Percentiles rank a stretch among this genome's conserved stretches.
Evolutionary conservation across 2,888 invertebrate genomes (phyloP).

Genomic region (Cremastobaeus sp.): DNA sequence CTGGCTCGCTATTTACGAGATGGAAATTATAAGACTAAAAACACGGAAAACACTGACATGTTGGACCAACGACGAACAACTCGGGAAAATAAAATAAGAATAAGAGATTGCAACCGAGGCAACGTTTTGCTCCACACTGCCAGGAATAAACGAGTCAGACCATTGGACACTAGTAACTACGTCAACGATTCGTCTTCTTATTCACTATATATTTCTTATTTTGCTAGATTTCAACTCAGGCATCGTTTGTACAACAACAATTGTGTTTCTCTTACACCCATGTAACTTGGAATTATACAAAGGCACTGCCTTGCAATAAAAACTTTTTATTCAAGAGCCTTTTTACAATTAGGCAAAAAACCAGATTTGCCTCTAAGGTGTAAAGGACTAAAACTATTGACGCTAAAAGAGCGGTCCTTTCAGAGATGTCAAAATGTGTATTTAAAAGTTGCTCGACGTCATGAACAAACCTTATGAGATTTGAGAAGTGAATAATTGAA

Average conservation of each 20-base stretch:
- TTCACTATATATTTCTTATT: slow-evolving; percentile 42
- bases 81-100: slow-evolving; percentile 55
- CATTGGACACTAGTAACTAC: slow-evolving; percentile 63
- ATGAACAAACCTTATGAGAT: no score
- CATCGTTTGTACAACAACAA: slow-evolving; percentile 6
- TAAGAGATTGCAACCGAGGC: slow-evolving; percentile 68
- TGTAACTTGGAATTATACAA: background rate
- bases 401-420: no score
- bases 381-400: no score
- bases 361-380: no score
- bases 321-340: no score
- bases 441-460: no score
- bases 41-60: slow-evolving; percentile 13
- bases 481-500: no score
- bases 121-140: slow-evolving; percentile 73
- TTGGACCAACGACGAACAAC: slow-evolving; percentile 20
- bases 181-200: slow-evolving; percentile 67
- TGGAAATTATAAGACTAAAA: no score
- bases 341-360: no score
- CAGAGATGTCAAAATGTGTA: no score
- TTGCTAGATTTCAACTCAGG: slow-evolving; percentile 38
- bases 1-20: no score
- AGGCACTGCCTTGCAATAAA: no score
- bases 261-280: background rate
- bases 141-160: slow-evolving; percentile 74